These are phyloP conservation scores for Vanacampus margaritifer DNA, from an alignment of 2,113 vertebrate species.

Conservation along the genomic window DNA sequence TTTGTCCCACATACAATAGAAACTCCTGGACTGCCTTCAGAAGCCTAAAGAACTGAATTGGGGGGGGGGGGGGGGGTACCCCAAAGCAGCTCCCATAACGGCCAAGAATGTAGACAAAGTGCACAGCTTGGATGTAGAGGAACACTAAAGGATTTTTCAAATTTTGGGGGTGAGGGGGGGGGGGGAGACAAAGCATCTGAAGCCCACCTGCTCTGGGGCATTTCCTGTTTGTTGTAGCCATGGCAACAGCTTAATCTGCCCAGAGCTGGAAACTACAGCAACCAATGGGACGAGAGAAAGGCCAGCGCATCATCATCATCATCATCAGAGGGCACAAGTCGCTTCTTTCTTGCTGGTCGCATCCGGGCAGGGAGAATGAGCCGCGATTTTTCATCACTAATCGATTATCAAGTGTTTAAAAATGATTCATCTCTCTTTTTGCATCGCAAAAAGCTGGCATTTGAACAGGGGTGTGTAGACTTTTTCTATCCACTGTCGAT, in stretches of 20 bases:
- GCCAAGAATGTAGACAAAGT: background rate
- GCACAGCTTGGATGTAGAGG: background rate
- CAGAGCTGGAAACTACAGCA: conserved; percentile 24
- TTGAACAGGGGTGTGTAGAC: too few species aligned
- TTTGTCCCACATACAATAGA: conserved; percentile 30
- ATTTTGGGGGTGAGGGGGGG: background rate
- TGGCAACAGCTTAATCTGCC: conserved; percentile 62
- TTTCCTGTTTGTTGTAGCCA: conserved; percentile 71
- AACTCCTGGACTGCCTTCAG: conserved; percentile 53
- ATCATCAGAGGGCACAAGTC: too few species aligned
- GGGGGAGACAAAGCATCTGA: conserved; percentile 58
- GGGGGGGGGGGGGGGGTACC: background rate
- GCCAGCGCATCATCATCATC: too few species aligned
- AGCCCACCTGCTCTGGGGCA: conserved; percentile 60
- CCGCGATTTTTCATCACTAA: too few species aligned
- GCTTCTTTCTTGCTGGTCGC: background rate
- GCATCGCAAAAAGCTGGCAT: too few species aligned
- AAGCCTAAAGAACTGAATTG: conserved; percentile 31
- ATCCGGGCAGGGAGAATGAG: too few species aligned
- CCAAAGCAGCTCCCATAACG: conserved; percentile 5
- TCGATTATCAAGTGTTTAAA: too few species aligned
- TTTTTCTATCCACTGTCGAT: too few species aligned
- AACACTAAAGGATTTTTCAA: conserved; percentile 1
- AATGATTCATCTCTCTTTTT: too few species aligned
- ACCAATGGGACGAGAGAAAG: conserved; percentile 35